These are phyloP conservation scores for Bos taurus DNA, from an alignment of 2,113 vertebrate genomes.

Conservation along the genomic window DNA sequence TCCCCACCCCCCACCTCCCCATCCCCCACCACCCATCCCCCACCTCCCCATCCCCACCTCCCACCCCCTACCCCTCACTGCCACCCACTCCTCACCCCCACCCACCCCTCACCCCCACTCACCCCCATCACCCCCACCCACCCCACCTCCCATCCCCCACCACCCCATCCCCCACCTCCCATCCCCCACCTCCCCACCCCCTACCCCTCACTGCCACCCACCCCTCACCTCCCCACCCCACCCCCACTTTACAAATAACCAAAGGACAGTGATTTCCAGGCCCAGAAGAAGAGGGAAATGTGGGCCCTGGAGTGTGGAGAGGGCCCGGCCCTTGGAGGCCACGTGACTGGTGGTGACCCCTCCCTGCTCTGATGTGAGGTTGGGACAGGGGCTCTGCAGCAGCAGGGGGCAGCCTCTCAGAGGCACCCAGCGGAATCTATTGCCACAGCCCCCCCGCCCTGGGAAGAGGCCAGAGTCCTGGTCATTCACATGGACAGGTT, in stretches of 20 bases:
- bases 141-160: too few relatives aligned
- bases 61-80: background rate
- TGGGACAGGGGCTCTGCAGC: background rate
- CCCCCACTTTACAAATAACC: background rate
- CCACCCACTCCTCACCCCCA: too few relatives aligned
- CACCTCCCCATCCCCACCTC: background rate
- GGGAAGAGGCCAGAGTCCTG: background rate
- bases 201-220: too few relatives aligned
- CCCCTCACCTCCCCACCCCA: too few relatives aligned
- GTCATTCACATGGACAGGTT: fast-evolving
- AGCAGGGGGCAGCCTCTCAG: background rate
- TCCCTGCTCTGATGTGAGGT: too few relatives aligned
- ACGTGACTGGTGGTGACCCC: background rate
- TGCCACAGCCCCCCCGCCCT: background rate
- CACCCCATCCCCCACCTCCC: too few relatives aligned
- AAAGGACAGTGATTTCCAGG: background rate
- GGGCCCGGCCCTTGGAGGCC: background rate
- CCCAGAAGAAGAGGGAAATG: background rate
- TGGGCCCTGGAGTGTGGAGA: background rate
- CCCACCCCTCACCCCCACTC: too few relatives aligned
- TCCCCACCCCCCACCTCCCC: too few relatives aligned
- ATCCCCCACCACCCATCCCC: too few relatives aligned
- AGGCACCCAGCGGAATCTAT: background rate
- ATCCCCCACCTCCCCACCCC: too few relatives aligned
- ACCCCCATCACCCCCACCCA: background rate